Base-by-base conservation (phyloP, 2,113 vertebrate genomes). In the Corythornis madagascariensis region DNA sequence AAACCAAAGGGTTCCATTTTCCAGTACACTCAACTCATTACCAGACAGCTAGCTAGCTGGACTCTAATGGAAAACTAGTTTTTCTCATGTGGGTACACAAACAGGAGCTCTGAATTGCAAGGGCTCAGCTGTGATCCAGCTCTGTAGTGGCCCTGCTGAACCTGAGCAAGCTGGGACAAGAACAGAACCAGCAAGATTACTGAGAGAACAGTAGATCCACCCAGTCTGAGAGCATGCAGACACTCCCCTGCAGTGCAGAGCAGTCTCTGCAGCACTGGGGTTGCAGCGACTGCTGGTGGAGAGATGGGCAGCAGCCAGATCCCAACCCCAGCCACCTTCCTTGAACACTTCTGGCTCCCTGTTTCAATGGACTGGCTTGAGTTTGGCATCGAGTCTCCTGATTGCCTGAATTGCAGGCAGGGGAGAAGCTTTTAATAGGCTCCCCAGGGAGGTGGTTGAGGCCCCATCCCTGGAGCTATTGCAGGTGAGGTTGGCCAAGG, bases 171-270 rank as follows among this genome's bases (percentile, higher is more conserved):
- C 65, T 28, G 43, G 61, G 61, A 18, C 83, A 78, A 33, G 91
- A 38, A 2, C 21, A 29, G 77, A 57, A 31, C 57, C 48, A 19
- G 79, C n/a, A 19, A 10, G 10, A 40, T 55, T 28, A 3, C n/a
- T 7, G 76, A 5, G 45, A 21, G 53, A 38, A 59, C 2, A 35
- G 18, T 12, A 9, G 33, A 26, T 59, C 38, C 7, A 2, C 77
- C 52, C 80, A 5, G 0, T 0, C 8, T 3, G 61, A 33, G 66
- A 14, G 17, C n/a, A 18, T 43, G 59, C 45, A 2, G 7, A 15
- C 40, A 4, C 72, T 88, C 57, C 86, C 63, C 67, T 5, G 40
- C 71, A 11, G 48, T 16, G 43, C 17, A 4, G 16, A 63, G 63
- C 29, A 8, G 71, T 13, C 48, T 25, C 14, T 33, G 4, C 67